These are phyloP conservation scores for Triops longicaudatus DNA, from an alignment of 1,140 invertebrate species.

Conservation along the genomic window DNA sequence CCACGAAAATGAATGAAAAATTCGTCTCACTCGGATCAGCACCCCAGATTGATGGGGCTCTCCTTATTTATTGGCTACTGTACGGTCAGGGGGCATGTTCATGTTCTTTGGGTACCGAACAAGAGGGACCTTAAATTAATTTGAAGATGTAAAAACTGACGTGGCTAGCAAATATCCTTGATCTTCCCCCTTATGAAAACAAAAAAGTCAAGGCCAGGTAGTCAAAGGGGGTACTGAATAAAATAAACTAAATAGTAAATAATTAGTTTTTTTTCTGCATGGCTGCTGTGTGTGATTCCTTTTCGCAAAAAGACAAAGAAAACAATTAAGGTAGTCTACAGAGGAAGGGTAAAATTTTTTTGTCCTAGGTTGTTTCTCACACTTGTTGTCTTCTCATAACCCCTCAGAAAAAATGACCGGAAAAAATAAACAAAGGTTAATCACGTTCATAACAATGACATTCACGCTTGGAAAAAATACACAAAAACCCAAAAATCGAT, in stretches of 20 bases:
- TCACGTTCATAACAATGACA: slow-evolving; percentile 12
- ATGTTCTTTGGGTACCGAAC: background rate
- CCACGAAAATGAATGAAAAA: background rate
- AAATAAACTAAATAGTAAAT: background rate
- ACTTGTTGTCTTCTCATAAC: background rate
- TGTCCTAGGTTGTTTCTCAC: background rate
- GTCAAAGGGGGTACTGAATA: background rate
- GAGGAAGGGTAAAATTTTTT: background rate
- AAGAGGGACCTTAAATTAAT: background rate
- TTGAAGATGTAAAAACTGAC: slow-evolving; percentile 3
- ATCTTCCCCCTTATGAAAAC: background rate
- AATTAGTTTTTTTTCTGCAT: background rate
- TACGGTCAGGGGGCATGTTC: slow-evolving; percentile 12
- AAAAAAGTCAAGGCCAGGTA: background rate
- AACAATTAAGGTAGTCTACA: background rate
- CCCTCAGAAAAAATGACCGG: background rate
- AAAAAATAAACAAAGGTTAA: slow-evolving; percentile 11
- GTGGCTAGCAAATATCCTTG: slow-evolving; percentile 11
- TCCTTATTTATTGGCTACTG: slow-evolving; percentile 10
- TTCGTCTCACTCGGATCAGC: background rate
- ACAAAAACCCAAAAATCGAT: background rate
- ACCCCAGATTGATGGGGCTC: slow-evolving; percentile 13
- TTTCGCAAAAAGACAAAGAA: background rate
- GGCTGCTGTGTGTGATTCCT: background rate
- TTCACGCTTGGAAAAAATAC: slow-evolving; percentile 8